Base-by-base conservation (phyloP, 1,140 invertebrate species). In the Drosophila ercepeae region DNA sequence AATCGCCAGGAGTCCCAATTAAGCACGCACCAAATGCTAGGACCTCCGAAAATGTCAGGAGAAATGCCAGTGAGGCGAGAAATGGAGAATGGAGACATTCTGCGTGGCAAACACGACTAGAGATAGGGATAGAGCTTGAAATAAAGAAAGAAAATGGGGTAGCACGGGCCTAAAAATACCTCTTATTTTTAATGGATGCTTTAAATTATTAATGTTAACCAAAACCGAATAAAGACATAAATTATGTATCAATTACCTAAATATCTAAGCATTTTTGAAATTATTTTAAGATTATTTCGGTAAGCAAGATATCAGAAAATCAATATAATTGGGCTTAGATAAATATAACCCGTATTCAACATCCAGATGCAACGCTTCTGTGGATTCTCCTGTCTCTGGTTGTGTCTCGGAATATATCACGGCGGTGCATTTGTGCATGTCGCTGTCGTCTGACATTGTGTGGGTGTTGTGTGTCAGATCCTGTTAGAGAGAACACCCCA, bases 21-120 rank as follows among this genome's bases (percentile, higher is more conserved):
- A 82, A 82, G 78, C 78, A 82, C 78, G 78, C 78, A 70, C 78
- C 70, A 25, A 73, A 77, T 58, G 67, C 57, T 60, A 32, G 52
- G 41, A 23, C 23, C 52, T 39, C 44, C 36, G 57, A 60, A 71
- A 72, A 76, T 57, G 51, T 49, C 65, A 68, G 44, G 21, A 63
- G 73, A 82, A 76, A 69, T 41, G 32, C 46, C 64, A 70, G 48
- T 65, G 51, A 16, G 60, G 60, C 41, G 52, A 36, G 57, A 61
- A 51, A 41, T 16, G 34, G 49, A 64, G 29, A 51, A 41, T 16
- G 34, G 49, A 64, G 29, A 57, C 23, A 57, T 53, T 52, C 27
- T 14, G 25, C 21, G 13, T 39, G 29, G 27, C 18, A n/a, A 39
- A 14, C 27, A 9, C 9, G 51, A 16, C 41, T 23, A 13, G 13